Evolutionary conservation across 2,797 vertebrate genomes (phyloP).

Genomic region (Amazonetta brasiliensis): DNA sequence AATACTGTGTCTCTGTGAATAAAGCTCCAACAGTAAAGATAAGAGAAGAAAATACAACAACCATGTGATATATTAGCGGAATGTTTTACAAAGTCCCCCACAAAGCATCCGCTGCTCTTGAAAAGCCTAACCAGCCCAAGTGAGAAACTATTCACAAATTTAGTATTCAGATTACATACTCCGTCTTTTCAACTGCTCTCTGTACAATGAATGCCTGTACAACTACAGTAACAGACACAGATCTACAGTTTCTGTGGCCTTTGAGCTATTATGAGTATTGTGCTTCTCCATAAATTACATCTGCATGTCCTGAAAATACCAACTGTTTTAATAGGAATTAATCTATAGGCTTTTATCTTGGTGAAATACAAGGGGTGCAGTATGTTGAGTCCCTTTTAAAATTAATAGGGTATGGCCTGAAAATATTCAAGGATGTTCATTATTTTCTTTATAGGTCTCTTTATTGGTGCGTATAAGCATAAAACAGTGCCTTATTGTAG

Average conservation of each 20-base stretch:
- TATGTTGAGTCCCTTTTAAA: slow-evolving; percentile 48
- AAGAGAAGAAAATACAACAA: slow-evolving; percentile 71
- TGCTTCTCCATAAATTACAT: slow-evolving; percentile 69
- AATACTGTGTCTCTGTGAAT: slow-evolving; percentile 70
- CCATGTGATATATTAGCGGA: slow-evolving; percentile 73
- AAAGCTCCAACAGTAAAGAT: slow-evolving; percentile 72
- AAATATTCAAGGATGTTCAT: slow-evolving; percentile 61
- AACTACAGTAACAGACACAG: slow-evolving; percentile 81
- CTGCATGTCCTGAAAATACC: slow-evolving; percentile 69
- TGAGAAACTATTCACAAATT: slow-evolving; percentile 77
- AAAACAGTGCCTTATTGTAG: slow-evolving; percentile 52
- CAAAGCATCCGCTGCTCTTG: slow-evolving; percentile 77
- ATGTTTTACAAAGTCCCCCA: slow-evolving; percentile 76
- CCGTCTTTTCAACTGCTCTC: slow-evolving; percentile 74
- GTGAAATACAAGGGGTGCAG: slow-evolving; percentile 54
- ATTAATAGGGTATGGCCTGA: slow-evolving; percentile 47
- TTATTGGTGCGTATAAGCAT: slow-evolving; percentile 62
- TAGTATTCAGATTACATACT: slow-evolving; percentile 78
- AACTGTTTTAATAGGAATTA: slow-evolving; percentile 74
- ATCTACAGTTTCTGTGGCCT: slow-evolving; percentile 74
- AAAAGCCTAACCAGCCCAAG: slow-evolving; percentile 72
- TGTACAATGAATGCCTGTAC: slow-evolving; percentile 75
- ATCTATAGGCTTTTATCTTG: slow-evolving; percentile 53
- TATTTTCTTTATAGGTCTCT: slow-evolving; percentile 71
- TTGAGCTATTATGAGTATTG: slow-evolving; percentile 68